Conservation (phyloP, 2,113 vertebrate genomes). For the Urocolius indicus region DNA sequence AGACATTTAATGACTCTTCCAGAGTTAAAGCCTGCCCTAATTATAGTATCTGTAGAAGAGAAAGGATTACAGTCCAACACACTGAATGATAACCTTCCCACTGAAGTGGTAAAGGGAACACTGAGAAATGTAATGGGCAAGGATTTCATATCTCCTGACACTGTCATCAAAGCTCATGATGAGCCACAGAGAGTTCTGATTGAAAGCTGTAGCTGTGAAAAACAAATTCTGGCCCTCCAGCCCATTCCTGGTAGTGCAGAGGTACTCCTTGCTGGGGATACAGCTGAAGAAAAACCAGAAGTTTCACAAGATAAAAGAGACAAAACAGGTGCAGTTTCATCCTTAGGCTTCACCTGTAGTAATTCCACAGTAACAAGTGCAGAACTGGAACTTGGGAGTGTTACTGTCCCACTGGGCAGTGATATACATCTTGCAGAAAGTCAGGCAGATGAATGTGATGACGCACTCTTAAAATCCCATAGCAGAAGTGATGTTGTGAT, state of each 20-base stretch:
- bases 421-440: neutral
- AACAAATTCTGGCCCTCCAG: neutral
- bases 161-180: neutral
- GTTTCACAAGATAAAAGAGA: neutral
- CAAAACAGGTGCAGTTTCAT: neutral
- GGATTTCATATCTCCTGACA: neutral
- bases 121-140: neutral
- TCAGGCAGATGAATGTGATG: neutral
- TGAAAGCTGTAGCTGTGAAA: constrained; percentile 1
- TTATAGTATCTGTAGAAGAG: constrained; percentile 57
- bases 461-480: neutral
- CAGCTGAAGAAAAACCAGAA: neutral
- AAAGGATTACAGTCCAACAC: constrained; percentile 51
- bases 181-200: neutral
- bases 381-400: neutral
- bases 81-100: neutral
- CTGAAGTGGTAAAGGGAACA: neutral
- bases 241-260: neutral
- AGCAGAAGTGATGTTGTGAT: neutral
- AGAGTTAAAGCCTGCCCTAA: constrained; percentile 1
- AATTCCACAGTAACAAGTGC: neutral
- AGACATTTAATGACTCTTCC: neutral
- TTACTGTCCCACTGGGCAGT: neutral
- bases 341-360: neutral
- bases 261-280: neutral